Evolutionary conservation across 2,888 invertebrate species (phyloP).

Genomic region (Cotesia congregata): DNA sequence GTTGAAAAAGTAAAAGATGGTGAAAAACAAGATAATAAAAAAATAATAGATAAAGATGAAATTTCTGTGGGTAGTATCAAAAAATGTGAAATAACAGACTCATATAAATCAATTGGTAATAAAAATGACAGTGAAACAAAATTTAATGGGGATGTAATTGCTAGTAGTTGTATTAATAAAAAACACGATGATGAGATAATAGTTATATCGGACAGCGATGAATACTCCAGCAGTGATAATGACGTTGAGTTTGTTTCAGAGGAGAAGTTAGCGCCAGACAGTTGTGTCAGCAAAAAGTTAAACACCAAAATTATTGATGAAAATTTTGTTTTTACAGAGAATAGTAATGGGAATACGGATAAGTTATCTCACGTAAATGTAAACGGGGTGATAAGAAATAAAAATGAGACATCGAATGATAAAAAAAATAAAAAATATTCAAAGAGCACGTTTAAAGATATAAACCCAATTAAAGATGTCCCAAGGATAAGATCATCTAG

Average conservation of each 20-base stretch:
- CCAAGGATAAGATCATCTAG: not conserved
- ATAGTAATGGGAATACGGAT: not conserved
- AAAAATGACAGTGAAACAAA: not conserved
- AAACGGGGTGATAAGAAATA: conserved; percentile 8
- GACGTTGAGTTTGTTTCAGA: not conserved
- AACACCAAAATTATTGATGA: not conserved
- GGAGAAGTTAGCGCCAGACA: not conserved
- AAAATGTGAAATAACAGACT: not conserved
- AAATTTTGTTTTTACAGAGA: not conserved
- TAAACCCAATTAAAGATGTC: conserved; percentile 1
- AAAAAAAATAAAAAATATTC: conserved; percentile 11
- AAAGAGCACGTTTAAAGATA: not conserved
- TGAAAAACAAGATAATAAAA: not conserved
- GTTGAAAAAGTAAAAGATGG: not conserved
- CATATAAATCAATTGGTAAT: not conserved
- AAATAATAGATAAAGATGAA: not conserved
- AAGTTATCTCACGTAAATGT: conserved; percentile 4
- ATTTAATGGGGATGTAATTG: not conserved
- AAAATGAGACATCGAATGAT: not conserved
- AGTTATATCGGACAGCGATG: not conserved
- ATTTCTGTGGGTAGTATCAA: not conserved
- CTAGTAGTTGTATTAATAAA: not conserved
- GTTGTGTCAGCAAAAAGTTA: not conserved
- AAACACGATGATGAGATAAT: not conserved
- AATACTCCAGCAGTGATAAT: not conserved